Evolutionary conservation across 2,888 invertebrate genomes (phyloP).

Genomic region (Agrilus biguttatus): DNA sequence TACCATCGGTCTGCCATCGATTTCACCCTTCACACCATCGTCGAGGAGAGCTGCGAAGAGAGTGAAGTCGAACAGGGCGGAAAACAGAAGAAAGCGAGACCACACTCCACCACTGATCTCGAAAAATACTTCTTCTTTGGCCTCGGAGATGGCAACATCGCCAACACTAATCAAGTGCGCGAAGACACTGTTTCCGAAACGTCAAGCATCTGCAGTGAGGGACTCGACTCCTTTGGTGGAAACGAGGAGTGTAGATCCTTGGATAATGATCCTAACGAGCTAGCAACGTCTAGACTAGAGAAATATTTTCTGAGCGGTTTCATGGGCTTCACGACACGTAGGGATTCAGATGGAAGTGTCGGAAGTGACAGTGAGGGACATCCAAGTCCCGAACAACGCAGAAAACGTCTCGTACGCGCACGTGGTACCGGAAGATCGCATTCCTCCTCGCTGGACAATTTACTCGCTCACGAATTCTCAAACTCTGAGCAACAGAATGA

Average conservation of each 20-base stretch:
- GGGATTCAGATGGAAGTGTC: conserved; percentile 74
- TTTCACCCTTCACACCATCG: conserved; percentile 83
- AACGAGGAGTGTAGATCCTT: conserved; percentile 30
- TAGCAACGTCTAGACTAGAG: conserved; percentile 73
- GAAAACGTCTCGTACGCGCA: conserved; percentile 67
- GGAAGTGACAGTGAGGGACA: conserved; percentile 83
- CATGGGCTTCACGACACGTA: conserved; percentile 63
- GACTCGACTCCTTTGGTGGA: conserved; percentile 56
- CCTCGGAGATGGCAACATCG: conserved; percentile 54
- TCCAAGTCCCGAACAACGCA: conserved; percentile 74
- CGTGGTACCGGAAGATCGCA: conserved; percentile 72
- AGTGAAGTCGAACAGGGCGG: conserved; percentile 61
- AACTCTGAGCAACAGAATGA: conserved; percentile 23
- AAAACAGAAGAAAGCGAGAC: conserved; percentile 43
- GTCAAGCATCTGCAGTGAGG: conserved; percentile 75
- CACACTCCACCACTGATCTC: conserved; percentile 65
- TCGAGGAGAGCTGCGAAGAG: conserved; percentile 90
- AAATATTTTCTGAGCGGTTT: conserved; percentile 81
- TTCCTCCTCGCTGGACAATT: conserved; percentile 67
- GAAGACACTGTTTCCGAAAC: conserved; percentile 66
- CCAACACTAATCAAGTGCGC: conserved; percentile 34
- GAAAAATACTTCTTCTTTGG: conserved; percentile 87
- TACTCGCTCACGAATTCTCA: conserved; percentile 45
- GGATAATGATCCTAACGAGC: conserved; percentile 47
- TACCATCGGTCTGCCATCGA: conserved; percentile 73